Evolutionary conservation across 2,797 vertebrate species (phyloP), one percentile per base, ranked within the genome.

Genomic region (Coreius guichenoti): DNA sequence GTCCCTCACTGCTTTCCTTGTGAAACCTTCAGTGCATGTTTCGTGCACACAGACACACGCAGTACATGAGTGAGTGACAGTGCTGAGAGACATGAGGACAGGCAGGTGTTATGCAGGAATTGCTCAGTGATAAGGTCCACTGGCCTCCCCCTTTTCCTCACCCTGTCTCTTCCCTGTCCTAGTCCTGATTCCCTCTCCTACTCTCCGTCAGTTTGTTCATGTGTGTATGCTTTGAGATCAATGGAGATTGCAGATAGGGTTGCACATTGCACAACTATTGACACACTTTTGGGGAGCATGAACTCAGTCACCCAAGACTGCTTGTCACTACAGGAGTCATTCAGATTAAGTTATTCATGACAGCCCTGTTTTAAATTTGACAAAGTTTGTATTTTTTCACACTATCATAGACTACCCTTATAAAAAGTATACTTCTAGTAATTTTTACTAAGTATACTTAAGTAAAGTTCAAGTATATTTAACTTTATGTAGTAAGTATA

Each of bases 261-360:
- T 88, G 82, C 36, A 45, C 81, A 72, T 93, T 93, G 88, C 88
- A 86, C 90, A 93, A 94, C 67, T 93, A 86, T 87, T 90, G 90
- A 91, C 88, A 89, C 82, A 89, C 80, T 83, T 54, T 88, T 58
- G 33, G 75, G 45, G 58, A 70, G 82, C 86, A 86, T 75, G 61
- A 85, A 81, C 85, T 73, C 74, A 36, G 68, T 80, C 56, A 36
- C 69, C 54, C 33, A 77, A 58, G 36, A 72, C 26, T 79, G 75
- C 65, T 72, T 26, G 17, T 16, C 39, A 26, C 76, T 49, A 47
- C 51, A 61, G n/a, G 45, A 68, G 12, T 76, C 29, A 51, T 58
- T 56, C 47, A 54, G 33, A 54, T 49, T 8, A 17, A 14, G 14
- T 3, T 45, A 47, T 73, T 73, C 54, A 58, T 39, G 19, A 74